A percentile compares a stretch with the other conserved stretches of the same genome.
Evolutionary conservation across 2,113 vertebrate genomes (phyloP).

Genomic region (Pelodiscus sinensis): DNA sequence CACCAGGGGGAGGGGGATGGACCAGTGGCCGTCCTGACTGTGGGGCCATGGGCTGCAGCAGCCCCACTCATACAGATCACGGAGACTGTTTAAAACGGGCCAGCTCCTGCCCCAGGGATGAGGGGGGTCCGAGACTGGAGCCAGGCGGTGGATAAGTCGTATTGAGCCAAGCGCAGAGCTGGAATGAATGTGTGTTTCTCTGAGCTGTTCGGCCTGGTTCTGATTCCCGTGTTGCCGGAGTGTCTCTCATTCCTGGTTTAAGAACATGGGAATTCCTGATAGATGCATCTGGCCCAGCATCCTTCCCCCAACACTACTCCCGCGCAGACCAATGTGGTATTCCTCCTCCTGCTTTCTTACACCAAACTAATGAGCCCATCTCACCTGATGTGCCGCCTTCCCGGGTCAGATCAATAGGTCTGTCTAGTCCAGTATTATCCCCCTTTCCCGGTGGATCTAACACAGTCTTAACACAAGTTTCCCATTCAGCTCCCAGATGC

Average conservation of each 20-base stretch:
- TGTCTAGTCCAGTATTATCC: neutral
- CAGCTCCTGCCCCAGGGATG: neutral
- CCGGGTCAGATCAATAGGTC: neutral
- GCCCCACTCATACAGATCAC: neutral
- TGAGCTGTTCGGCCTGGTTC: neutral
- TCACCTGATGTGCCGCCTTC: neutral
- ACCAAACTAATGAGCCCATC: neutral
- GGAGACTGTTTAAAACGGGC: neutral
- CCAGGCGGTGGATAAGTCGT: neutral
- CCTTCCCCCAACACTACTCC: neutral
- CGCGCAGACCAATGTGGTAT: neutral
- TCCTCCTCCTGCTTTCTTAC: neutral
- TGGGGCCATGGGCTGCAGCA: neutral
- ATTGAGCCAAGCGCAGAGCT: neutral
- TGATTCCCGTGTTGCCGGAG: neutral
- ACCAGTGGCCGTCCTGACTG: neutral
- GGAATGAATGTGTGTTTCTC: neutral
- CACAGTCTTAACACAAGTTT: neutral
- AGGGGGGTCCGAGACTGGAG: neutral
- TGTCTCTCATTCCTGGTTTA: neutral
- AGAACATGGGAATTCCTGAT: neutral
- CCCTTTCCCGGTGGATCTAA: neutral
- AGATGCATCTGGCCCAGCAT: neutral
- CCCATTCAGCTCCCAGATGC: neutral
- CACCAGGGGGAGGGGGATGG: constrained; percentile 51